Conservation (phyloP, 2,888 invertebrate species). For the Oligia fasciuncula region DNA sequence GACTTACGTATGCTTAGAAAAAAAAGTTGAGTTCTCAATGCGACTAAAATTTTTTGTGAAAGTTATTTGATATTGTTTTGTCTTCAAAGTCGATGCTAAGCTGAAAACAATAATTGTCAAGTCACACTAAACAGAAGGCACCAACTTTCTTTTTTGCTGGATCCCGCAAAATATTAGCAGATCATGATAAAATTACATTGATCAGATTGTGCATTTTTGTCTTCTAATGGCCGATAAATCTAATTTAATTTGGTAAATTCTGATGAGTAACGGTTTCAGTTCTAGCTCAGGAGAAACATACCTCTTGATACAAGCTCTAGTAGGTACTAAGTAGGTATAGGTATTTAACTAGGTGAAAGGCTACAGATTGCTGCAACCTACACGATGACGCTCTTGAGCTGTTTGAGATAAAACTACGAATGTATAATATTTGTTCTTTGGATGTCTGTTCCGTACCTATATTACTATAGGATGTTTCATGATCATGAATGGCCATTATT, state of each 20-base stretch:
- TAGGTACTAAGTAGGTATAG: too few species aligned
- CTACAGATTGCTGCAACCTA: background rate
- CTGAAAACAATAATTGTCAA: background rate
- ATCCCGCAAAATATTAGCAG: conserved; percentile 4
- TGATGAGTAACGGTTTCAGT: background rate
- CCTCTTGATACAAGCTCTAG: background rate
- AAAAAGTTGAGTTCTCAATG: background rate
- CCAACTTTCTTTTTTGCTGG: background rate
- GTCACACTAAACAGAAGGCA: background rate
- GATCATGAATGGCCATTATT: background rate
- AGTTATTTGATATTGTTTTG: background rate
- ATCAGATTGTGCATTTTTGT: background rate
- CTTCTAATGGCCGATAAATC: too few species aligned
- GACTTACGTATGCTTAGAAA: background rate
- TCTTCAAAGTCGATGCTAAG: background rate
- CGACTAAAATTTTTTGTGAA: background rate
- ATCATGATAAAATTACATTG: conserved; percentile 2
- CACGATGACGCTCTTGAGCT: background rate
- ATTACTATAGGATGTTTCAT: background rate
- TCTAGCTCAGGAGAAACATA: background rate
- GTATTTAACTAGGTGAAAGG: background rate
- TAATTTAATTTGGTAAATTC: background rate
- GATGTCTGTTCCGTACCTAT: background rate
- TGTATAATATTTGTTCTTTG: background rate
- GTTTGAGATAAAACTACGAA: background rate